A percentile compares a stretch with the other conserved stretches of the same genome.
phyloP scores from a whole-genome alignment of 2,113 vertebrate species.

The Silurus asotus region DNA sequence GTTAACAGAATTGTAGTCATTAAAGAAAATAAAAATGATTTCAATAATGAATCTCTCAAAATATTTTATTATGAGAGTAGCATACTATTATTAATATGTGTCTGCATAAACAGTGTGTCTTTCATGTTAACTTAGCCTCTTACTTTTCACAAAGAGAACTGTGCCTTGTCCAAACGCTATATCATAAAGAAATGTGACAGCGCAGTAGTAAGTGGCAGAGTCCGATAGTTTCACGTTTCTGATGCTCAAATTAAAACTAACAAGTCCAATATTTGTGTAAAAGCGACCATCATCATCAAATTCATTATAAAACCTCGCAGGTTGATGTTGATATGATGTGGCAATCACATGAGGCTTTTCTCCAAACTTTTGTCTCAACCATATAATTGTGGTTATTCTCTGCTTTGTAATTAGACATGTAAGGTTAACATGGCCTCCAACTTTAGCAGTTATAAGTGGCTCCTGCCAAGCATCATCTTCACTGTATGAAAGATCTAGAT shows the following conservation, averaged over 20 bases:
- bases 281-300: slow-evolving; percentile 18
- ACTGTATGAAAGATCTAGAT: neutral
- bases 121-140: neutral
- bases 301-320: neutral
- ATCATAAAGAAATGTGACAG: neutral
- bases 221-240: neutral
- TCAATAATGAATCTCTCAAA: neutral
- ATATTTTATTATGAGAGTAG: neutral
- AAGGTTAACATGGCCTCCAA: slow-evolving; percentile 26
- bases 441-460: slow-evolving; percentile 9
- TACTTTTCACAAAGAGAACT: slow-evolving; percentile 27
- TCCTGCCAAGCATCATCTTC: neutral
- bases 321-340: slow-evolving; percentile 11
- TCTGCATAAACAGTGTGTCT: neutral
- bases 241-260: slow-evolving; percentile 28
- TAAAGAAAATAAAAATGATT: neutral
- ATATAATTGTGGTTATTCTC: neutral
- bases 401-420: neutral
- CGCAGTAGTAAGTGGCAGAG: slow-evolving; percentile 39
- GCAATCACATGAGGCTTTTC: slow-evolving; percentile 22
- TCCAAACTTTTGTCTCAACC: slow-evolving; percentile 32
- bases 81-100: neutral
- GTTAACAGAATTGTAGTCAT: neutral
- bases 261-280: neutral
- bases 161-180: slow-evolving; percentile 5